These are phyloP conservation scores for Alectoris magna DNA, from an alignment of 2,797 vertebrate species.

Conservation along the genomic window DNA sequence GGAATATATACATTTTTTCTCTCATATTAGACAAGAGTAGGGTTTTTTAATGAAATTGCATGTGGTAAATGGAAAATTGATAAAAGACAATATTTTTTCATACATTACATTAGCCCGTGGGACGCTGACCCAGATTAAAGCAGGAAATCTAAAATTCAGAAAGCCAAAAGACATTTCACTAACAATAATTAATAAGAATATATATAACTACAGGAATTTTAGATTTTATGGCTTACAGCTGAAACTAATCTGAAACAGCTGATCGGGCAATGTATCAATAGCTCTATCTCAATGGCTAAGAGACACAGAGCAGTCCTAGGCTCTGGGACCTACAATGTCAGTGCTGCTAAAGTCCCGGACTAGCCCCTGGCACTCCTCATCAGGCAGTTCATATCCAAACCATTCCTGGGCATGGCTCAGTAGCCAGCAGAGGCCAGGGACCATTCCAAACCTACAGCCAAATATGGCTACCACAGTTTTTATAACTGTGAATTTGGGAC, in stretches of 20 bases:
- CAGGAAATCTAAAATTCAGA: background rate
- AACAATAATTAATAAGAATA: background rate
- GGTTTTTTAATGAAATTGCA: background rate
- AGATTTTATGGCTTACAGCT: background rate
- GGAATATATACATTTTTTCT: background rate
- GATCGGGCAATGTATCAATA: background rate
- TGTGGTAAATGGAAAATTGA: constrained; percentile 4
- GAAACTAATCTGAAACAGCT: background rate
- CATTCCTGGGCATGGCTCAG: fast-evolving
- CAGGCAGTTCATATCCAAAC: background rate
- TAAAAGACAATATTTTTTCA: background rate
- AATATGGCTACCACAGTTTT: background rate
- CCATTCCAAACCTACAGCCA: background rate
- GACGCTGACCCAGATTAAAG: background rate
- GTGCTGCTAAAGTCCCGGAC: fast-evolving
- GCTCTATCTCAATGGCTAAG: fast-evolving
- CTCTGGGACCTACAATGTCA: fast-evolving
- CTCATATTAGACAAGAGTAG: background rate
- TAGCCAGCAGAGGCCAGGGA: background rate
- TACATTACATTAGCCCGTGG: fast-evolving
- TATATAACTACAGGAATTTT: background rate
- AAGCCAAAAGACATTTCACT: background rate
- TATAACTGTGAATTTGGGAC: background rate
- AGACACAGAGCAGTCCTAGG: background rate
- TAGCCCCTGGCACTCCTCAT: background rate